These are phyloP conservation scores for Corvus cornix DNA, from an alignment of 2,113 vertebrate species.

Conservation along the genomic window DNA sequence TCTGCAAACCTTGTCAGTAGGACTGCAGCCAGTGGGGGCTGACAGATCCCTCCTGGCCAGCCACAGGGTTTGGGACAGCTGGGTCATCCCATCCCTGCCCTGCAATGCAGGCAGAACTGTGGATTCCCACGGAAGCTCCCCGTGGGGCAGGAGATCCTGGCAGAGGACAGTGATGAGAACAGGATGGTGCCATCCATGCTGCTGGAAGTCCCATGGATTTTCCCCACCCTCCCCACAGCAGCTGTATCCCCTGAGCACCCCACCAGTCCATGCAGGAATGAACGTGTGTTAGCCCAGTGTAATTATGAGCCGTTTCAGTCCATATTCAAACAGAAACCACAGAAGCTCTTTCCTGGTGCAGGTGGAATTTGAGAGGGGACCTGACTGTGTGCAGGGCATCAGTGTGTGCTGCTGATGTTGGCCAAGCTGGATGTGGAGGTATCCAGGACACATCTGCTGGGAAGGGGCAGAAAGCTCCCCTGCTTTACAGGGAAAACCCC, in stretches of 20 bases:
- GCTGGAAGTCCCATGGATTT: not conserved
- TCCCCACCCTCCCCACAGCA: fast-evolving
- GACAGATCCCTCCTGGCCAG: not conserved
- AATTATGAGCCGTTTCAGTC: not conserved
- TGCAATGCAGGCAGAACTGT: not conserved
- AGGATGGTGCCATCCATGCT: not conserved
- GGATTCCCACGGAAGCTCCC: not conserved
- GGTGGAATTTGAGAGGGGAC: not conserved
- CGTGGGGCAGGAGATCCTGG: not conserved
- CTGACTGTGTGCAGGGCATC: not conserved
- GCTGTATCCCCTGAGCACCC: fast-evolving
- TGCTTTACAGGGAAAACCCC: not conserved
- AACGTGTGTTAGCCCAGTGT: not conserved
- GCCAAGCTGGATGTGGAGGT: not conserved
- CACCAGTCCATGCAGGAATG: not conserved
- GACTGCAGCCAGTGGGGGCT: not conserved
- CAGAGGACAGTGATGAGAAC: not conserved
- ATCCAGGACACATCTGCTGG: not conserved
- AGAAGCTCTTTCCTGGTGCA: not conserved
- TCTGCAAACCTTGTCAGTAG: not conserved
- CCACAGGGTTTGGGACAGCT: fast-evolving
- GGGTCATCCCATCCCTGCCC: not conserved
- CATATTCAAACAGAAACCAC: not conserved
- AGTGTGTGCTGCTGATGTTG: not conserved
- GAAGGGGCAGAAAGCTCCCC: not conserved